A percentile compares a stretch with the other conserved stretches of the same genome.
Conservation (phyloP, 2,888 invertebrate species). For the Pseudococcus viburni region DNA sequence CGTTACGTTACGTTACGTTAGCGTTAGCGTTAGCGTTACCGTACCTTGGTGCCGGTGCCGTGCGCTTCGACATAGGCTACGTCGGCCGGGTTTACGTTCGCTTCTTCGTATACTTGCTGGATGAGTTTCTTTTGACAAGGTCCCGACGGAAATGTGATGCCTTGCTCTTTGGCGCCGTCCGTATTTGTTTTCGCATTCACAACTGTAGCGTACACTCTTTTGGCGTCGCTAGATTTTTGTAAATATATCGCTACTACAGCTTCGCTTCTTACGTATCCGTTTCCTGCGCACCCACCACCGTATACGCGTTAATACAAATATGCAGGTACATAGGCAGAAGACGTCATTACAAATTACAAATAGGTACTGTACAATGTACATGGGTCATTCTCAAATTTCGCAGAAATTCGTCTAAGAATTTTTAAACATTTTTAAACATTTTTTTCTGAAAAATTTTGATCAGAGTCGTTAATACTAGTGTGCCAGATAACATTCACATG, state of each 20-base stretch:
- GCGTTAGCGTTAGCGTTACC: too few species aligned
- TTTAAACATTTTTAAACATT: too few species aligned
- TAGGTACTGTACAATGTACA: too few species aligned
- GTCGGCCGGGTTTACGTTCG: conserved; percentile 84
- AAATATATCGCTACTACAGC: conserved; percentile 86
- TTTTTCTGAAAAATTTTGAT: too few species aligned
- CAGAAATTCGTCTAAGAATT: too few species aligned
- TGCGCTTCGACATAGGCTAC: conserved; percentile 97
- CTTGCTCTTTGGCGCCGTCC: conserved; percentile 93
- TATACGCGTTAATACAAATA: background rate
- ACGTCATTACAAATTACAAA: too few species aligned
- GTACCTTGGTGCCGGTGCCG: conserved; percentile 95
- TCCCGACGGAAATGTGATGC: conserved; percentile 89
- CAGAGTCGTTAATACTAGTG: too few species aligned
- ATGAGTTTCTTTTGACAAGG: conserved; percentile 86
- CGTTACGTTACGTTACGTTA: too few species aligned
- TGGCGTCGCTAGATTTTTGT: conserved; percentile 83
- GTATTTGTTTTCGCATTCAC: conserved; percentile 92
- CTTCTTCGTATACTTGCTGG: conserved; percentile 88
- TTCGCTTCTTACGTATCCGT: conserved; percentile 94
- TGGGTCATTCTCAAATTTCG: too few species aligned
- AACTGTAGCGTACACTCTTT: conserved; percentile 87
- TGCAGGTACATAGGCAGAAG: background rate
- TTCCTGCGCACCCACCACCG: conserved; percentile 72
- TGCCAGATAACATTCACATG: too few species aligned